Evolutionary conservation across 2,797 vertebrate species (phyloP).

Genomic region (Decapterus maruadsi): DNA sequence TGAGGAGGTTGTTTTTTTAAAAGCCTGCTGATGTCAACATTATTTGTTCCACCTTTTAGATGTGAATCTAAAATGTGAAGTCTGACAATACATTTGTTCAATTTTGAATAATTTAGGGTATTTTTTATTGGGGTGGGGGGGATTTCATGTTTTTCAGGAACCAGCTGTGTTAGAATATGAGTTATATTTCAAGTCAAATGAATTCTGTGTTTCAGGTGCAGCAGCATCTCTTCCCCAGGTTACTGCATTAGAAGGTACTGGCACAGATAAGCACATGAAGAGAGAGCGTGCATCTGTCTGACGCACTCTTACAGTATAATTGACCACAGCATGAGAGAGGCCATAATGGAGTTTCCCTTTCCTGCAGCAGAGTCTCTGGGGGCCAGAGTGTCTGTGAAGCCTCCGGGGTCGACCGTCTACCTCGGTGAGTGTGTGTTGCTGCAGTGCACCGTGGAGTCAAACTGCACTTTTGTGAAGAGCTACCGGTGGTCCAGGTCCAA

Average conservation of each 20-base stretch:
- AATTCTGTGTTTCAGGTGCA: conserved; percentile 68
- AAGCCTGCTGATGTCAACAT: too few species aligned
- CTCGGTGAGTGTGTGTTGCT: conserved; percentile 68
- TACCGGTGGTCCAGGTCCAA: conserved; percentile 63
- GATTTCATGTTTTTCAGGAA: too few species aligned
- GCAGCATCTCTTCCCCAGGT: conserved; percentile 45
- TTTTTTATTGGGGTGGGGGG: too few species aligned
- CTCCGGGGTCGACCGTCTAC: conserved; percentile 65
- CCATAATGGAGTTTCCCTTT: conserved; percentile 4
- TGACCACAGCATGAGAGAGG: neutral
- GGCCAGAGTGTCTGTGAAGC: conserved; percentile 63
- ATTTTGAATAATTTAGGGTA: too few species aligned
- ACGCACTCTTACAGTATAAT: neutral
- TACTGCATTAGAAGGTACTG: conserved; percentile 58
- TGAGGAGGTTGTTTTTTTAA: too few species aligned
- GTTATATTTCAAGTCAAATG: conserved; percentile 31
- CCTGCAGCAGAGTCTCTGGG: conserved; percentile 62
- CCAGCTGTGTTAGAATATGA: conserved; percentile 31
- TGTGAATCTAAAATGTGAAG: too few species aligned
- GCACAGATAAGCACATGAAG: neutral
- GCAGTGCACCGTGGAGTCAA: conserved; percentile 54
- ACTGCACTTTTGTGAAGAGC: conserved; percentile 34
- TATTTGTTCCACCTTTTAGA: too few species aligned
- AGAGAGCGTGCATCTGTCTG: conserved; percentile 1
- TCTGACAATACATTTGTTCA: too few species aligned